These are phyloP conservation scores for Heliothis peltigera DNA, from an alignment of 2,888 invertebrate genomes.

Conservation along the genomic window DNA sequence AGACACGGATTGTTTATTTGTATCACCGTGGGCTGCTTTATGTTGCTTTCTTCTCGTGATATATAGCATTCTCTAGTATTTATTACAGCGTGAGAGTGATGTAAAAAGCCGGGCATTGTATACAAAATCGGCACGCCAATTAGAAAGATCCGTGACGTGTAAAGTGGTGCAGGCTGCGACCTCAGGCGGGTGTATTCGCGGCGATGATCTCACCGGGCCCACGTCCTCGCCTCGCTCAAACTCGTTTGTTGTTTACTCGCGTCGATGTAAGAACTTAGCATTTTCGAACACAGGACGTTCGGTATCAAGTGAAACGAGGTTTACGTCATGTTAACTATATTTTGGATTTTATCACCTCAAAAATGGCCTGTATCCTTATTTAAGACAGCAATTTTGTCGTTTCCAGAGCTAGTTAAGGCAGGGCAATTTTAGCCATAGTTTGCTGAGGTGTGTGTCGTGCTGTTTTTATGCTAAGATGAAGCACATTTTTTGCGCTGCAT, in stretches of 20 bases:
- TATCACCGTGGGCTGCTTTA: constrained; percentile 39
- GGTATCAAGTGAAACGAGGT: constrained; percentile 70
- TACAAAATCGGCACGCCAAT: constrained; percentile 82
- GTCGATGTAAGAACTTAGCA: constrained; percentile 81
- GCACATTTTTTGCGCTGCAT: constrained; percentile 63
- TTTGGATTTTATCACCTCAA: constrained; percentile 54
- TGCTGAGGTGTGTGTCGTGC: too few species aligned
- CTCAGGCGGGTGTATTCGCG: constrained; percentile 82
- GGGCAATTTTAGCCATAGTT: constrained; percentile 15
- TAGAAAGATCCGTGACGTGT: constrained; percentile 85
- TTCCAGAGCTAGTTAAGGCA: not conserved
- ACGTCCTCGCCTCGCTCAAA: constrained; percentile 87
- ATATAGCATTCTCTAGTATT: constrained; percentile 63
- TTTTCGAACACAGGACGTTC: constrained; percentile 80
- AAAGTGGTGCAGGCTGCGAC: constrained; percentile 85
- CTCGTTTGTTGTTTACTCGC: constrained; percentile 88
- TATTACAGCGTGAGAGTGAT: constrained; percentile 72
- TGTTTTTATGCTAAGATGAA: constrained; percentile 49
- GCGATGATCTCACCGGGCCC: constrained; percentile 88
- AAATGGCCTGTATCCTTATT: constrained; percentile 45
- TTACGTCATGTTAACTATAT: constrained; percentile 78
- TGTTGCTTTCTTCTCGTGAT: constrained; percentile 61
- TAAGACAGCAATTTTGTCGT: constrained; percentile 17
- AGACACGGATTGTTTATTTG: constrained; percentile 28
- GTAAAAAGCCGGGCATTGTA: constrained; percentile 74